A percentile compares a stretch with the other conserved stretches of the same genome.
Conservation (phyloP, 2,888 invertebrate species). For the Crossocerus cetratus region DNA sequence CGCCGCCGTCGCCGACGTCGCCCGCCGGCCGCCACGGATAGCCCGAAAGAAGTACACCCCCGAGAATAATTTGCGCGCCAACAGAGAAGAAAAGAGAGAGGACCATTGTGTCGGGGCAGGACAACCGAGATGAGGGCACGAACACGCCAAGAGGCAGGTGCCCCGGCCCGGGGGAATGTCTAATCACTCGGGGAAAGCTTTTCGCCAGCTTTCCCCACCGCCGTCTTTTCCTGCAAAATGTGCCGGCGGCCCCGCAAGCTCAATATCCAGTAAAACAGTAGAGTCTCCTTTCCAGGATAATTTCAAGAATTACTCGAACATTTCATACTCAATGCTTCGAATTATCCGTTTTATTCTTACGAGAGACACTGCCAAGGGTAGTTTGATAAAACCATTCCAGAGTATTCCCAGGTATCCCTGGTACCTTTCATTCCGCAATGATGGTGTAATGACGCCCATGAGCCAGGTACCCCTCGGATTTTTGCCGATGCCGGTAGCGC, state of each 20-base stretch:
- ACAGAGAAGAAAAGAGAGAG: constrained; percentile 15
- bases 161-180: constrained; percentile 2
- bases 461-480: too few relatives aligned
- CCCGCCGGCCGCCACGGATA: constrained; percentile 9
- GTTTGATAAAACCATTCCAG: too few relatives aligned
- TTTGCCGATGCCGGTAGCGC: background rate
- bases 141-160: background rate
- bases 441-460: constrained; percentile 7
- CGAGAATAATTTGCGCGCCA: constrained; percentile 66
- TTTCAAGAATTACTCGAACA: too few relatives aligned
- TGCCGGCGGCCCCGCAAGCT: too few relatives aligned
- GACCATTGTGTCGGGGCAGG: constrained; percentile 1
- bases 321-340: too few relatives aligned
- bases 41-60: constrained; percentile 64
- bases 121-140: background rate
- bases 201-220: constrained; percentile 9
- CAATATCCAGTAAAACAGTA: too few relatives aligned
- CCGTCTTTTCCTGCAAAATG: too few relatives aligned
- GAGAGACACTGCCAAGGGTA: too few relatives aligned
- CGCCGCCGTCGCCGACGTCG: constrained; percentile 26
- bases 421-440: background rate
- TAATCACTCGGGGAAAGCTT: constrained; percentile 44
- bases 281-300: too few relatives aligned
- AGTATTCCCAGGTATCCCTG: too few relatives aligned
- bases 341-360: too few relatives aligned